These are phyloP conservation scores for Odontocerum albicorne DNA, from an alignment of 2,888 invertebrate genomes.

Conservation along the genomic window DNA sequence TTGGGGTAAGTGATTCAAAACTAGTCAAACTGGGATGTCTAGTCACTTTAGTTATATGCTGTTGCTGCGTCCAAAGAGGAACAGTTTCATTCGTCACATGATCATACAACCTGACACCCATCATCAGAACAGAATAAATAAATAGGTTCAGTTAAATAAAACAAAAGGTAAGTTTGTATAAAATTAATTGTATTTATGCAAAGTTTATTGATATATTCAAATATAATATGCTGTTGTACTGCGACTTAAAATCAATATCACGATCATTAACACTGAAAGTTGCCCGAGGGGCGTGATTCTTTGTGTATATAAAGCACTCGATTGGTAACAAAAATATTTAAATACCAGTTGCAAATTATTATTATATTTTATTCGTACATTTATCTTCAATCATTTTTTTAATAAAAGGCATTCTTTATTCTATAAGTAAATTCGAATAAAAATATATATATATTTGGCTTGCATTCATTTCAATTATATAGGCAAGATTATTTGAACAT, in stretches of 20 bases:
- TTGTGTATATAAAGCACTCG: slow-evolving; percentile 26
- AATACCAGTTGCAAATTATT: too few species aligned
- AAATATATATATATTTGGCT: too few species aligned
- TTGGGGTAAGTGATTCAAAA: too few species aligned
- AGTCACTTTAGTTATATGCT: too few species aligned
- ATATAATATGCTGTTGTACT: slow-evolving; percentile 33
- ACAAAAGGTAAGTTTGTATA: slow-evolving; percentile 24
- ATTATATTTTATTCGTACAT: background rate
- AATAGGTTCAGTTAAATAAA: slow-evolving; percentile 5
- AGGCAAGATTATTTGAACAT: too few species aligned
- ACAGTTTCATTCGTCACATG: too few species aligned
- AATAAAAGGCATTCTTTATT: slow-evolving; percentile 9
- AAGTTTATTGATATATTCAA: slow-evolving; percentile 18
- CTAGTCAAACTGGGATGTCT: too few species aligned
- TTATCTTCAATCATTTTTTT: background rate
- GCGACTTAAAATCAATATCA: slow-evolving; percentile 36
- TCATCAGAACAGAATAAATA: too few species aligned
- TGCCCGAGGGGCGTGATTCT: slow-evolving; percentile 11
- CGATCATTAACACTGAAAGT: slow-evolving; percentile 18
- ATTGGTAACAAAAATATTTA: slow-evolving; percentile 11
- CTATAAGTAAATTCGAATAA: too few species aligned
- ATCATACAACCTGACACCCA: too few species aligned
- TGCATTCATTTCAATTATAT: too few species aligned
- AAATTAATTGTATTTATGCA: slow-evolving; percentile 33
- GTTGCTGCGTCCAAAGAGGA: too few species aligned